phyloP scores from a whole-genome alignment of 1,140 invertebrate species.

The Calephelis nemesis region DNA sequence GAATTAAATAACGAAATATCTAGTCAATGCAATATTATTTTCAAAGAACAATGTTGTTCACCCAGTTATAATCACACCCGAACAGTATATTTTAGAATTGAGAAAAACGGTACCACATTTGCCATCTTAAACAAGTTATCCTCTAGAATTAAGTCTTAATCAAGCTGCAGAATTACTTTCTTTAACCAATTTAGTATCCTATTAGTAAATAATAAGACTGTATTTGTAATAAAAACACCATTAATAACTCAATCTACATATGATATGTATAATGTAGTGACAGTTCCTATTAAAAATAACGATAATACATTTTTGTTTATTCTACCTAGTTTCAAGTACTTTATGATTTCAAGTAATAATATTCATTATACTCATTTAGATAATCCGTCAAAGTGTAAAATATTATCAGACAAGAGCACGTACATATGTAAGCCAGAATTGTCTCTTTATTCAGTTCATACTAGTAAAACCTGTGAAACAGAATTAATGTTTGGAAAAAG shows the following conservation, averaged over 20 bases:
- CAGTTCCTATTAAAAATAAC: conserved; percentile 19
- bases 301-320: conserved; percentile 21
- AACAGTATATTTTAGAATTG: conserved; percentile 26
- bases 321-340: conserved; percentile 22
- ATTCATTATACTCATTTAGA: conserved; percentile 21
- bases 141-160: conserved; percentile 17
- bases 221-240: conserved; percentile 20
- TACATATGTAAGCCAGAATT: conserved; percentile 21
- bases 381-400: conserved; percentile 16
- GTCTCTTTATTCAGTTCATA: conserved; percentile 17
- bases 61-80: conserved; percentile 30
- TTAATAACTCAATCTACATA: conserved; percentile 22
- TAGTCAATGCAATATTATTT: conserved; percentile 31
- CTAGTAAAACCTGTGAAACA: conserved; percentile 21
- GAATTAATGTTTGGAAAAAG: conserved; percentile 18
- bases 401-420: conserved; percentile 1
- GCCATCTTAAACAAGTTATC: conserved; percentile 22
- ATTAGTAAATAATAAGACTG: conserved; percentile 19
- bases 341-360: conserved; percentile 22
- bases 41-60: conserved; percentile 31
- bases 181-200: conserved; percentile 15
- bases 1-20: conserved; percentile 21
- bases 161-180: conserved; percentile 6
- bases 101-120: conserved; percentile 22
- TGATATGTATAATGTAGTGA: conserved; percentile 20